Conservation (phyloP, 2,797 vertebrate species). For the Acipenser ruthenus region DNA sequence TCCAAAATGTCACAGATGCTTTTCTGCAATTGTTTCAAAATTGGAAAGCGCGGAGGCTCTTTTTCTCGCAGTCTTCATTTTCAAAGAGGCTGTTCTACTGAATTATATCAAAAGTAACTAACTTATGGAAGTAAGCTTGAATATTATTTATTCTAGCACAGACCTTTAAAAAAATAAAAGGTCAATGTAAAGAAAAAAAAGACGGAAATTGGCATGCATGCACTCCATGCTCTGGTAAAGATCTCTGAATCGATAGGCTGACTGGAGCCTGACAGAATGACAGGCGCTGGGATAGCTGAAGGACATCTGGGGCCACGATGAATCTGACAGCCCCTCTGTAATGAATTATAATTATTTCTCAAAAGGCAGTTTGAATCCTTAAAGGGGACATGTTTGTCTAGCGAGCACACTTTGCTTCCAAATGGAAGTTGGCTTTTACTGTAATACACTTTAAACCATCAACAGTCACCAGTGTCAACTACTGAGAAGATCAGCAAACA, state of each 20-base stretch:
- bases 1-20: too few species aligned
- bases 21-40: too few species aligned
- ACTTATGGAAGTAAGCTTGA: too few species aligned
- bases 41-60: too few species aligned
- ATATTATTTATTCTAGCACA: constrained; percentile 45
- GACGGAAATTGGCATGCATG: constrained; percentile 46
- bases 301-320: constrained; percentile 38
- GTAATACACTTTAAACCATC: too few species aligned
- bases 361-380: constrained; percentile 16
- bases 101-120: too few species aligned
- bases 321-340: constrained; percentile 27
- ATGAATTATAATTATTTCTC: constrained; percentile 41
- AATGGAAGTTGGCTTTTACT: too few species aligned
- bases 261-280: constrained; percentile 58
- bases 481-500: too few species aligned
- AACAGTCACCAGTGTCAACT: too few species aligned
- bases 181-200: constrained; percentile 22
- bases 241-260: constrained; percentile 57
- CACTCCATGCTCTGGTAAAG: constrained; percentile 45
- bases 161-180: constrained; percentile 30
- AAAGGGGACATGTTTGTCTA: neutral
- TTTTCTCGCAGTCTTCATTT: too few species aligned
- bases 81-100: too few species aligned
- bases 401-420: too few species aligned
- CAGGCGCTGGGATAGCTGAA: constrained; percentile 48